Evolutionary conservation across 2,888 invertebrate species (phyloP).

Genomic region (Pantelozetes paolii): DNA sequence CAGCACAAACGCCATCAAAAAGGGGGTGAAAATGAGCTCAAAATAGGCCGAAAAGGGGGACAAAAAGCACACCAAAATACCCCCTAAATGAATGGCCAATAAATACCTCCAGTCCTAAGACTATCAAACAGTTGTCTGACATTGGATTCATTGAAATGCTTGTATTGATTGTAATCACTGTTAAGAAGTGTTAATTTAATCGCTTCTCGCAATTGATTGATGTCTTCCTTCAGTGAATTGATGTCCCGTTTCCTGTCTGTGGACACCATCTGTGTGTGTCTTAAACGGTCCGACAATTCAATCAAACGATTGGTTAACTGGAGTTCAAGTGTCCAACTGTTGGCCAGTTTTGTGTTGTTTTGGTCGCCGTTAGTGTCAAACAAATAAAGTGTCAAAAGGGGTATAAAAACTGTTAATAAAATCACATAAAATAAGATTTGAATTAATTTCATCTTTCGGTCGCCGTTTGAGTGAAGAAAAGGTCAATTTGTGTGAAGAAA

Average conservation of each 20-base stretch:
- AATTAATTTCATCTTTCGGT: constrained; percentile 7
- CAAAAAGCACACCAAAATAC: too few species aligned
- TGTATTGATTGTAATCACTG: constrained; percentile 9
- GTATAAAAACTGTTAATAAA: constrained; percentile 5
- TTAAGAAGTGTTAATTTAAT: neutral
- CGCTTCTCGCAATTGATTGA: constrained; percentile 42
- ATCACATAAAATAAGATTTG: constrained; percentile 10
- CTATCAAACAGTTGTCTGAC: neutral
- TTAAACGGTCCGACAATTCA: constrained; percentile 46
- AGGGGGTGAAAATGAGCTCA: too few species aligned
- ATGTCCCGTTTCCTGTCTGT: constrained; percentile 46
- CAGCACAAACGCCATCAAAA: too few species aligned
- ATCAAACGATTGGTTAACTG: constrained; percentile 42
- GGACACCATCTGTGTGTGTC: constrained; percentile 47
- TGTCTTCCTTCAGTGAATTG: constrained; percentile 43
- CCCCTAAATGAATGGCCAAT: neutral
- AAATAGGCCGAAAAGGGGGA: too few species aligned
- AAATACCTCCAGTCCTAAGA: neutral
- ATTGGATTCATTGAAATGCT: neutral
- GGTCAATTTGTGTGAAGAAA: too few species aligned
- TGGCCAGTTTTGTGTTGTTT: neutral
- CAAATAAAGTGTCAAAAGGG: constrained; percentile 7
- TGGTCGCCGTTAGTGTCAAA: neutral
- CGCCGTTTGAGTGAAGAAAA: too few species aligned
- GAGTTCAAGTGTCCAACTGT: constrained; percentile 7